Evolutionary conservation across 2,888 invertebrate species (phyloP).

Genomic region (Phalera bucephala): DNA sequence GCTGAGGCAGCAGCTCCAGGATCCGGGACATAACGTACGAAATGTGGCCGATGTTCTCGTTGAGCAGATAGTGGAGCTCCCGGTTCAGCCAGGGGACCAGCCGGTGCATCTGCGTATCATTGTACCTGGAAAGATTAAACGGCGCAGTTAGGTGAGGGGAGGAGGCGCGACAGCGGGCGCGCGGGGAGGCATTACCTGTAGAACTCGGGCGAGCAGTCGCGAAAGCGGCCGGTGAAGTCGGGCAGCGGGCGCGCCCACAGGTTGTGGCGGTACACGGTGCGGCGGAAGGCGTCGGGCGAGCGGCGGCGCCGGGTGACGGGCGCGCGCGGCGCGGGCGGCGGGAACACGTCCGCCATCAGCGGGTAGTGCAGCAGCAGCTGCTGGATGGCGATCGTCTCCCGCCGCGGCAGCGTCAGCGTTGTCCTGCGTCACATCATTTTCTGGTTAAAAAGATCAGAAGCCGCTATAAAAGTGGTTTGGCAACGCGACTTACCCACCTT

Average conservation of each 20-base stretch:
- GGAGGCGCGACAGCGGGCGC: neutral
- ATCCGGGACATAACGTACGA: slow-evolving; percentile 87
- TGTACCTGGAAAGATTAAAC: slow-evolving; percentile 76
- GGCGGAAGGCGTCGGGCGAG: slow-evolving; percentile 80
- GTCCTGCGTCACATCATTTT: too few relatives aligned
- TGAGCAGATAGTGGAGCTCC: slow-evolving; percentile 90
- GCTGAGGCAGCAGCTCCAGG: slow-evolving; percentile 85
- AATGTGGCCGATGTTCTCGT: slow-evolving; percentile 85
- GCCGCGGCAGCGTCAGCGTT: slow-evolving; percentile 85
- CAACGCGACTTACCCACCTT: too few relatives aligned
- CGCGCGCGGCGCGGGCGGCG: slow-evolving; percentile 32
- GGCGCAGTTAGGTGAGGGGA: neutral
- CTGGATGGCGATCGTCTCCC: slow-evolving; percentile 83
- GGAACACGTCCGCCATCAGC: slow-evolving; percentile 53
- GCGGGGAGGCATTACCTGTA: slow-evolving; percentile 83
- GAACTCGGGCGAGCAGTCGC: slow-evolving; percentile 89
- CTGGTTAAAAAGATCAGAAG: too few relatives aligned
- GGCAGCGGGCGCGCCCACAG: slow-evolving; percentile 89
- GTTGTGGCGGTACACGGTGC: slow-evolving; percentile 89
- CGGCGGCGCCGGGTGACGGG: slow-evolving; percentile 50
- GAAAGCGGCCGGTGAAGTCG: slow-evolving; percentile 87
- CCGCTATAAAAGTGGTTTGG: too few relatives aligned
- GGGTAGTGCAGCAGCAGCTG: slow-evolving; percentile 80
- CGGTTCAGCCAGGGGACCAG: slow-evolving; percentile 94
- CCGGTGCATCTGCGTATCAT: slow-evolving; percentile 91